A percentile compares a stretch with the other conserved stretches of the same genome.
Evolutionary conservation across 2,888 invertebrate species (phyloP).

Genomic region (Pristionchus maxplancki): DNA sequence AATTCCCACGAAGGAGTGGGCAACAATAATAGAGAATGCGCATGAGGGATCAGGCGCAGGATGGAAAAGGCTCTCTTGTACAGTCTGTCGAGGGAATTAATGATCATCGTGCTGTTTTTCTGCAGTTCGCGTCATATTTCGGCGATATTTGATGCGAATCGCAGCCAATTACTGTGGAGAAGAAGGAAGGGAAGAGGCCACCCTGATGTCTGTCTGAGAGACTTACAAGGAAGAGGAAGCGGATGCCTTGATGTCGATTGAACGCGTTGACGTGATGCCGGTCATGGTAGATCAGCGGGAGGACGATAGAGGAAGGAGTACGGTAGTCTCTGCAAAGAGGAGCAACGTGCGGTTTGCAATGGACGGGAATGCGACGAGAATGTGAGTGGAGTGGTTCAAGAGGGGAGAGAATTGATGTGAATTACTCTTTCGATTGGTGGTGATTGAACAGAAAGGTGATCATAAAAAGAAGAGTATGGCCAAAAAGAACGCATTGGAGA

Average conservation of each 20-base stretch:
- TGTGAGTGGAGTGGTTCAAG: conserved; percentile 21
- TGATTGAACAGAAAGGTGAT: background rate
- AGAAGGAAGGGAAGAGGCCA: background rate
- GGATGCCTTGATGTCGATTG: conserved; percentile 26
- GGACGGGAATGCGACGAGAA: background rate
- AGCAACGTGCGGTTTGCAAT: background rate
- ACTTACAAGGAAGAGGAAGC: conserved; percentile 30
- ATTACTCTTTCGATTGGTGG: background rate
- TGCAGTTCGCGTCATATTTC: background rate
- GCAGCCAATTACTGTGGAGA: background rate
- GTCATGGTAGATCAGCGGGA: conserved; percentile 21
- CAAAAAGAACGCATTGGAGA: background rate
- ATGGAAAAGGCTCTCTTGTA: background rate
- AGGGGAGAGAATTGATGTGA: conserved; percentile 8
- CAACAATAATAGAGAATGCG: background rate
- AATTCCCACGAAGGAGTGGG: background rate
- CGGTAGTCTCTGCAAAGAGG: conserved; percentile 32
- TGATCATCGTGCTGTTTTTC: background rate
- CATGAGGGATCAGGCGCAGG: background rate
- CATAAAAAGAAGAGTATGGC: background rate
- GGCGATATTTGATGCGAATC: background rate
- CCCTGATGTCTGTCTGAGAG: background rate
- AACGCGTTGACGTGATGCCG: background rate
- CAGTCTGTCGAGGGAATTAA: background rate
- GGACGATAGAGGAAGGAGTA: background rate